Evolutionary conservation across 1,140 invertebrate genomes (phyloP).

Genomic region (Drepana arcuata): DNA sequence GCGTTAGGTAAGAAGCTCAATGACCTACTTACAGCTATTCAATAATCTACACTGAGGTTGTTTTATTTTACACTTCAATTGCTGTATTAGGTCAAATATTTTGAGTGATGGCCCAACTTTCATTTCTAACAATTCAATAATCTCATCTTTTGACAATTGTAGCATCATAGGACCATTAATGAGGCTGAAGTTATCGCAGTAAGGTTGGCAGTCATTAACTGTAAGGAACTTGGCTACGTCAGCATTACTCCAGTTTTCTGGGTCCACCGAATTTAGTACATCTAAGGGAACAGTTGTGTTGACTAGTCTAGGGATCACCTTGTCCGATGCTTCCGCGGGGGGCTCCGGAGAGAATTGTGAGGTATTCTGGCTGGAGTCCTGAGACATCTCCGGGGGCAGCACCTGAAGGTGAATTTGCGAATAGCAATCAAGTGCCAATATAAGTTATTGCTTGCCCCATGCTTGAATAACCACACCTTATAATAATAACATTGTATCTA

Average conservation of each 20-base stretch:
- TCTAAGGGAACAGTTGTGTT: conserved; percentile 65
- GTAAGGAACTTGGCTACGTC: conserved; percentile 91
- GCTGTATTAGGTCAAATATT: conserved; percentile 92
- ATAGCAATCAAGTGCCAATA: too few relatives aligned
- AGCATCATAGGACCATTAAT: conserved; percentile 88
- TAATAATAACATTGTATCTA: too few relatives aligned
- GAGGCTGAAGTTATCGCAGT: conserved; percentile 88
- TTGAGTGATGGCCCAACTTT: conserved; percentile 96
- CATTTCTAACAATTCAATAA: conserved; percentile 90
- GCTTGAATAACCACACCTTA: too few relatives aligned
- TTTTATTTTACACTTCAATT: conserved; percentile 87
- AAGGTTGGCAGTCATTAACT: conserved; percentile 91
- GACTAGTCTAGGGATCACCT: conserved; percentile 80
- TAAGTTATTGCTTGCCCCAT: too few relatives aligned
- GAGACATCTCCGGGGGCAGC: conserved; percentile 12
- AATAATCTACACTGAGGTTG: conserved; percentile 78
- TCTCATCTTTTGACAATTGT: conserved; percentile 89
- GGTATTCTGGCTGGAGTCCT: conserved; percentile 18
- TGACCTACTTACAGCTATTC: conserved; percentile 37
- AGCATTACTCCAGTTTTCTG: conserved; percentile 80
- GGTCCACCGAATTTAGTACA: conserved; percentile 45
- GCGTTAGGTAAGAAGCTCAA: conserved; percentile 1
- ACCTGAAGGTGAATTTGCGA: too few relatives aligned
- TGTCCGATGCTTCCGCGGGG: conserved; percentile 35
- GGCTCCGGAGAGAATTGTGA: conserved; percentile 27